A percentile compares a stretch with the other conserved stretches of the same genome.
phyloP scores from a whole-genome alignment of 2,797 vertebrate genomes.

The Morelia viridis region DNA sequence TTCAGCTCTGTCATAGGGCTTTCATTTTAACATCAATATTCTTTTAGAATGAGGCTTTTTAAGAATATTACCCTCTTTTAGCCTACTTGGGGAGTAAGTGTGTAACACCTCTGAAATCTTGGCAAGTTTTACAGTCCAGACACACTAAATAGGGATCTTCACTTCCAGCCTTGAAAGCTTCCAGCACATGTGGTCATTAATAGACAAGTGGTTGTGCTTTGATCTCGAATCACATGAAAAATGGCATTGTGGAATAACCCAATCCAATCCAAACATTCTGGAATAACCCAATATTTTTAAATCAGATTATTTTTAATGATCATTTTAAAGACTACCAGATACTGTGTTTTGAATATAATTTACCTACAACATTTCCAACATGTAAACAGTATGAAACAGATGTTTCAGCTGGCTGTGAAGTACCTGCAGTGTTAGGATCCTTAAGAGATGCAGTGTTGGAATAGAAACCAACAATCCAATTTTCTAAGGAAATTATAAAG shows the following conservation, averaged over 20 bases:
- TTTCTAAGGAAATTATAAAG: not conserved
- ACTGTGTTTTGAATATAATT: not conserved
- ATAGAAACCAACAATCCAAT: no score
- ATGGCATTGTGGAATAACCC: not conserved
- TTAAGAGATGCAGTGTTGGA: no score
- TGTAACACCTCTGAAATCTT: not conserved
- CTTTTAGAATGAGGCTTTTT: not conserved
- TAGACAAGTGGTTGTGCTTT: not conserved
- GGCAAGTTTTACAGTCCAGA: not conserved
- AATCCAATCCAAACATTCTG: not conserved
- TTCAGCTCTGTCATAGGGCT: not conserved
- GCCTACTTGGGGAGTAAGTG: not conserved
- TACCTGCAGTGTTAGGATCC: no score
- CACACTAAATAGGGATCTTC: not conserved
- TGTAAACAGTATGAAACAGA: no score
- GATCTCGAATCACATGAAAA: no score
- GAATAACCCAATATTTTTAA: not conserved
- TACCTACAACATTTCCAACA: no score
- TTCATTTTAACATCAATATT: not conserved
- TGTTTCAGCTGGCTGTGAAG: no score
- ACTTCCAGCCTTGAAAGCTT: not conserved
- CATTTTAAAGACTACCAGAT: not conserved
- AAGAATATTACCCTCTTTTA: not conserved
- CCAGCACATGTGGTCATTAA: not conserved
- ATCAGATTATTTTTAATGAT: not conserved